phyloP scores from a whole-genome alignment of 2,888 invertebrate genomes.

The Drosophila leonis region DNA sequence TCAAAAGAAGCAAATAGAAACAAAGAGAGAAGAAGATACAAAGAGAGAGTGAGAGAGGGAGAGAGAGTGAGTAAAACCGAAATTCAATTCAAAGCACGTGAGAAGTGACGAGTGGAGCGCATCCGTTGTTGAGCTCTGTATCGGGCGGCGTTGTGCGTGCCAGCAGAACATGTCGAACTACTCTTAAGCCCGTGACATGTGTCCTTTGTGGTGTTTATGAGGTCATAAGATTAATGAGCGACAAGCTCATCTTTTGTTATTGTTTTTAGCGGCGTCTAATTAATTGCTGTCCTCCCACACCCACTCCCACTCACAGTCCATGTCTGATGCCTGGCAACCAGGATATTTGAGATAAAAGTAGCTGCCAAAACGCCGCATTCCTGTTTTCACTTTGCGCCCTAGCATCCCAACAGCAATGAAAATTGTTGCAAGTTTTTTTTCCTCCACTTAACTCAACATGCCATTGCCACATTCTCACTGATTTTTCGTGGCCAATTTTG shows the following conservation, averaged over 20 bases:
- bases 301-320: not conserved
- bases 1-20: not conserved
- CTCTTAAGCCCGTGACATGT: constrained; percentile 47
- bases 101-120: constrained; percentile 25
- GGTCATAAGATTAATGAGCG: constrained; percentile 76
- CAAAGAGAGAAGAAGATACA: not conserved
- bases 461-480: constrained; percentile 2
- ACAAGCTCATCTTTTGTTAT: constrained; percentile 72
- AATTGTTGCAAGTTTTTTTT: constrained; percentile 25
- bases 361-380: constrained; percentile 33
- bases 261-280: constrained; percentile 68
- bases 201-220: constrained; percentile 66
- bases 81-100: constrained; percentile 72
- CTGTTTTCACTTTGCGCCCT: constrained; percentile 25
- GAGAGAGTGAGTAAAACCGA: constrained; percentile 13
- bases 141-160: constrained; percentile 32
- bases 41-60: not conserved
- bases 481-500: constrained; percentile 16
- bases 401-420: constrained; percentile 1
- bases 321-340: constrained; percentile 12
- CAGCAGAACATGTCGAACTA: constrained; percentile 44
- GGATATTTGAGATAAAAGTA: constrained; percentile 7
- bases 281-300: constrained; percentile 54
- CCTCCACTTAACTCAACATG: constrained; percentile 7
- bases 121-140: constrained; percentile 19